Evolutionary conservation across 2,888 invertebrate species (phyloP).

Genomic region (Seira musarum): DNA sequence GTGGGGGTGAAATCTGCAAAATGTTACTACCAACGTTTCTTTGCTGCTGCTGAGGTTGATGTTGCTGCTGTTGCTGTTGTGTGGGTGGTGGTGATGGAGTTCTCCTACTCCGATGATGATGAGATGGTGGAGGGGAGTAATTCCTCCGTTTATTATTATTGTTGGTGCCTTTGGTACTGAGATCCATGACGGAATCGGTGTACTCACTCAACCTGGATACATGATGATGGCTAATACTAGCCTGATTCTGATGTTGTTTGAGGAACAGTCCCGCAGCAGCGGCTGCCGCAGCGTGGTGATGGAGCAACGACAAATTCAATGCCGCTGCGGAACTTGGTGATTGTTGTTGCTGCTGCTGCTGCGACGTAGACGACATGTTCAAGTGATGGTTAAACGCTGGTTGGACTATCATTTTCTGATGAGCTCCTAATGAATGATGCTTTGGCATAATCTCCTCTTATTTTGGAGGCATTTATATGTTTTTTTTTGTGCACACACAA

Average conservation of each 20-base stretch:
- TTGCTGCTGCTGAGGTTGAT: background rate
- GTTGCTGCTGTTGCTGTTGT: background rate
- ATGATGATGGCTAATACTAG: background rate
- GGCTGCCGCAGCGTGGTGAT: slow-evolving; percentile 47
- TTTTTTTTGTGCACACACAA: too few relatives aligned
- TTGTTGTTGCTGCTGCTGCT: background rate
- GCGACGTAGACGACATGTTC: background rate
- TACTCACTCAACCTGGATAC: background rate
- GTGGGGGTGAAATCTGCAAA: background rate
- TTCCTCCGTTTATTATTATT: background rate
- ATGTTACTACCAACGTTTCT: background rate
- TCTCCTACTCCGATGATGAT: background rate
- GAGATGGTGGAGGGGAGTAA: too few relatives aligned
- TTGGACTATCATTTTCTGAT: background rate
- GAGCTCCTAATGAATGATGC: background rate
- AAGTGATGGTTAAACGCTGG: background rate
- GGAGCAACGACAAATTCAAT: slow-evolving; percentile 37
- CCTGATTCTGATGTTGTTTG: background rate
- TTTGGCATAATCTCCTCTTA: slow-evolving; percentile 44
- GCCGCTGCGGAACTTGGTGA: slow-evolving; percentile 19
- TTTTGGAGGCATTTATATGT: too few relatives aligned
- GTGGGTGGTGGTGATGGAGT: background rate
- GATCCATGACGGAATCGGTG: slow-evolving; percentile 34
- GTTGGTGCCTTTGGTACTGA: slow-evolving; percentile 35
- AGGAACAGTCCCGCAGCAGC: slow-evolving; percentile 23